Conservation (phyloP, 1,140 invertebrate species). For the Fragariocoptes setiger region DNA sequence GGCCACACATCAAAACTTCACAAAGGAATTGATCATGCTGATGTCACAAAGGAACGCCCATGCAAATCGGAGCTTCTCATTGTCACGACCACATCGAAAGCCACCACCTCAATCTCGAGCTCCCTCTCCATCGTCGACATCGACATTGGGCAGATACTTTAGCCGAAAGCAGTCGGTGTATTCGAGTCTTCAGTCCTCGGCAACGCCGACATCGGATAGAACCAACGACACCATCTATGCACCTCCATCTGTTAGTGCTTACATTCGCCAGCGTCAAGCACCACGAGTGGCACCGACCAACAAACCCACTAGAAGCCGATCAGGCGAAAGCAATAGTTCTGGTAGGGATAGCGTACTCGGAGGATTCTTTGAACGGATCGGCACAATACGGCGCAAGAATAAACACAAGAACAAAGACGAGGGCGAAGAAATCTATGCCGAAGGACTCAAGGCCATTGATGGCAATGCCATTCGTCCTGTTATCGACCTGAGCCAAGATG, state of each 20-base stretch:
- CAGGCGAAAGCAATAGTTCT: background rate
- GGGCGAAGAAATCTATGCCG: background rate
- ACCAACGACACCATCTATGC: background rate
- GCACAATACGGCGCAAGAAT: background rate
- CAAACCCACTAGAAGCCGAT: background rate
- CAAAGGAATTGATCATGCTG: too few relatives aligned
- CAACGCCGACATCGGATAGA: background rate
- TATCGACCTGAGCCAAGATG: background rate
- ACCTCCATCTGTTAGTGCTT: too few relatives aligned
- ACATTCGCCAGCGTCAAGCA: background rate
- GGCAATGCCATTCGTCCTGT: background rate
- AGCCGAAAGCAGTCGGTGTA: background rate
- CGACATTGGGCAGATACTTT: too few relatives aligned
- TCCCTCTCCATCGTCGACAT: background rate
- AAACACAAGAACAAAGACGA: background rate
- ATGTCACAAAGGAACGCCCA: conserved; percentile 4
- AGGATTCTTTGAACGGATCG: background rate
- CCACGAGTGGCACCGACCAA: background rate
- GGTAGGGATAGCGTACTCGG: background rate
- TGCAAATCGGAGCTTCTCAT: background rate
- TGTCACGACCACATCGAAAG: background rate
- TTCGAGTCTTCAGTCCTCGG: background rate
- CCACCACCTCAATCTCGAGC: background rate
- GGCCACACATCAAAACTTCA: too few relatives aligned
- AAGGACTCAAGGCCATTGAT: background rate